phyloP scores from a whole-genome alignment of 2,888 invertebrate species.

The Norana najaformis region DNA sequence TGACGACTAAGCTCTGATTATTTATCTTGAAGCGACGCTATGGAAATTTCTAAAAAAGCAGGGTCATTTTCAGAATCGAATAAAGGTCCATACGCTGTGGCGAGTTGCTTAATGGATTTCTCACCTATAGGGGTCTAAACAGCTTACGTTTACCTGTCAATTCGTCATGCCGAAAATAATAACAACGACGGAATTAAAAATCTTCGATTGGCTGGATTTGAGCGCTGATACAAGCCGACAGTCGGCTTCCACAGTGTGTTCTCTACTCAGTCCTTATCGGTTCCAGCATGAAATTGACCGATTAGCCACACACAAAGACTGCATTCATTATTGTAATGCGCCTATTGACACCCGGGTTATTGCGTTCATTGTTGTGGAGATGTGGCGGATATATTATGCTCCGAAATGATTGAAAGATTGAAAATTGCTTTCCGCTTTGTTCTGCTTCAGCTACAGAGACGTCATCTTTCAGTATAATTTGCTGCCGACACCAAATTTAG shows the following conservation, averaged over 20 bases:
- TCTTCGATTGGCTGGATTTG: neutral
- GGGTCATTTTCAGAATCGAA: too few species aligned
- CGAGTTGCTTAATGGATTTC: neutral
- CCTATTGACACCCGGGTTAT: conserved; percentile 9
- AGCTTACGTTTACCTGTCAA: neutral
- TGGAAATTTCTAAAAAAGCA: too few species aligned
- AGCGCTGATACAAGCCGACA: neutral
- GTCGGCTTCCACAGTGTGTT: neutral
- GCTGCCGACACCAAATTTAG: neutral
- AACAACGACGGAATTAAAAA: neutral
- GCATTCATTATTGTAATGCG: neutral
- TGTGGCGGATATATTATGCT: neutral
- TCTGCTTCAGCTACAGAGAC: neutral
- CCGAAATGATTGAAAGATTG: neutral
- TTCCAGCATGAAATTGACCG: neutral
- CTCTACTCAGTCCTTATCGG: neutral
- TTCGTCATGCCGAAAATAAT: neutral
- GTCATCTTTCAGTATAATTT: neutral
- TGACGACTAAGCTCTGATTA: too few species aligned
- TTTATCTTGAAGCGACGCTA: too few species aligned
- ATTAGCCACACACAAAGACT: neutral
- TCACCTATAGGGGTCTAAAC: too few species aligned
- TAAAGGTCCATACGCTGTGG: neutral
- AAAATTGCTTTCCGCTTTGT: neutral
- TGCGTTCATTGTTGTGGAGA: neutral